phyloP scores from a whole-genome alignment of 2,888 invertebrate genomes.

The Didymodactylos carnosus region DNA sequence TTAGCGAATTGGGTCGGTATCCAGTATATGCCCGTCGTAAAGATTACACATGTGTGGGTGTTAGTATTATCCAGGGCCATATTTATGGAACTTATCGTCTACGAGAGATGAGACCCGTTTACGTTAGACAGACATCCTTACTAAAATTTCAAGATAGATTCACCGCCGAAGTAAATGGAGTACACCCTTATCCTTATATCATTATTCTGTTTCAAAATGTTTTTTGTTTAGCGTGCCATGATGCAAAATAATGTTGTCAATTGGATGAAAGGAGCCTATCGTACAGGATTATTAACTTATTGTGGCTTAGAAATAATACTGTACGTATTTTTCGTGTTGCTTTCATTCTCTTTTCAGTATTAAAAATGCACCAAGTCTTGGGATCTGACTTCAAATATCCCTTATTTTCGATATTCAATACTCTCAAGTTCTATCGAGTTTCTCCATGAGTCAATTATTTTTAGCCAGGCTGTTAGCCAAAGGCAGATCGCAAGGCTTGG shows the following conservation, averaged over 20 bases:
- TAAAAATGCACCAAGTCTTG: no score
- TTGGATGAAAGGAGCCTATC: background rate
- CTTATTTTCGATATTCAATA: no score
- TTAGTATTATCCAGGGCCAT: background rate
- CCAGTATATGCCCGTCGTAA: background rate
- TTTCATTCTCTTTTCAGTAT: no score
- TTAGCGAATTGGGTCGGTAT: background rate
- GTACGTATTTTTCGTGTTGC: background rate
- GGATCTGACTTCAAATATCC: no score
- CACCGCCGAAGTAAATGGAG: background rate
- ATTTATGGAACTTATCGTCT: background rate
- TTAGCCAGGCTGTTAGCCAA: no score
- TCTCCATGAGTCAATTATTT: no score
- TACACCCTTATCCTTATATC: background rate
- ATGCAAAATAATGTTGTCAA: background rate
- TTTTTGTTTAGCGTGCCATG: background rate
- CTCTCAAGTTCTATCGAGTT: no score
- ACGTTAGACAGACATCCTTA: background rate
- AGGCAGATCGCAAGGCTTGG: no score
- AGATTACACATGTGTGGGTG: background rate
- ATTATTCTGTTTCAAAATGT: background rate
- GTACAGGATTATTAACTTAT: background rate
- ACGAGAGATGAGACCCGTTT: background rate
- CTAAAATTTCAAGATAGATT: background rate
- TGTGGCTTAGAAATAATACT: background rate